Conservation (phyloP, 2,797 vertebrate species). For the Catamblyrhynchus diadema region DNA sequence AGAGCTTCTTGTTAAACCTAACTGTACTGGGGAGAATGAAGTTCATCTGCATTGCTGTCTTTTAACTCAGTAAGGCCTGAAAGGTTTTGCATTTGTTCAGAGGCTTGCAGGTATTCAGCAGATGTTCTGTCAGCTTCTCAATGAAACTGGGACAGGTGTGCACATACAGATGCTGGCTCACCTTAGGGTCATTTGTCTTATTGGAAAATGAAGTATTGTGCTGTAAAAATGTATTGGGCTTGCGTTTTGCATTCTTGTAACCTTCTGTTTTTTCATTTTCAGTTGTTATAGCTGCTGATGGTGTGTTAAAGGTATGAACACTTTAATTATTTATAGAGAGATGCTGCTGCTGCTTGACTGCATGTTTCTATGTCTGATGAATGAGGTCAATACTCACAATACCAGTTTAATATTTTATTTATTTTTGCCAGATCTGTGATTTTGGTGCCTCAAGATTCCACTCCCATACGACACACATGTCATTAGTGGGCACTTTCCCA, state of each 20-base stretch:
- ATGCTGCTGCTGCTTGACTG: neutral
- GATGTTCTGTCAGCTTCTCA: neutral
- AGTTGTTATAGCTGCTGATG: constrained; percentile 95
- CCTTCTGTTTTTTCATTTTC: constrained; percentile 61
- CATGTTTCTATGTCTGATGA: neutral
- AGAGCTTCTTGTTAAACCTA: neutral
- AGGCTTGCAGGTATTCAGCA: neutral
- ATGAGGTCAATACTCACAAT: neutral
- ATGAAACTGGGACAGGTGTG: neutral
- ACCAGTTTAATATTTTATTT: neutral
- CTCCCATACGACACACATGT: constrained; percentile 98
- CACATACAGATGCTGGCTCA: neutral
- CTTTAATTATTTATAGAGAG: constrained; percentile 5
- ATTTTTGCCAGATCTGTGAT: constrained; percentile 88
- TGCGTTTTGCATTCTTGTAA: constrained; percentile 20
- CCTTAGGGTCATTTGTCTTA: neutral
- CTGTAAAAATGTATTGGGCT: neutral
- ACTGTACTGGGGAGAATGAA: neutral
- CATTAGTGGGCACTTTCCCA: constrained; percentile 96
- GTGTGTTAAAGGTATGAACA: constrained; percentile 88
- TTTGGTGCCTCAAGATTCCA: constrained; percentile 96
- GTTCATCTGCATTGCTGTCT: neutral
- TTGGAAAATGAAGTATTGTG: neutral
- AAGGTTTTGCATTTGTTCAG: neutral
- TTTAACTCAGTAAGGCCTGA: neutral